A percentile compares a stretch with the other conserved stretches of the same genome.
Evolutionary conservation across 2,113 vertebrate species (phyloP).

Genomic region (Rhinogobius similis): DNA sequence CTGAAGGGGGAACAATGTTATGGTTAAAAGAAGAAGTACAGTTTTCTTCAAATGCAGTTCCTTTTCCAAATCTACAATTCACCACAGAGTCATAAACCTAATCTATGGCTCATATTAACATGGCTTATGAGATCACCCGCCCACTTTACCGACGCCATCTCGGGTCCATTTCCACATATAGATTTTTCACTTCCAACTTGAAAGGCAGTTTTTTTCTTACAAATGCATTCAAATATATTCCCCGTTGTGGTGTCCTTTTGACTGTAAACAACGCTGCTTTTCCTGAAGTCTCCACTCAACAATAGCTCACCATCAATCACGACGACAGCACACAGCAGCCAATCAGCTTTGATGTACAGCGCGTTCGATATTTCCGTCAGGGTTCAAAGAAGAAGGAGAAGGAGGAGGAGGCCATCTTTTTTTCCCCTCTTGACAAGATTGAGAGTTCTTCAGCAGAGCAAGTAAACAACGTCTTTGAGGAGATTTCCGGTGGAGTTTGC

Average conservation of each 20-base stretch:
- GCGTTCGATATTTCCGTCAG: conserved; percentile 26
- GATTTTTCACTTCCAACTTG: background rate
- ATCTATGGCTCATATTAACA: no score
- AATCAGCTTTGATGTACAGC: conserved; percentile 52
- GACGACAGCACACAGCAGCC: conserved; percentile 10
- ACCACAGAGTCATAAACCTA: no score
- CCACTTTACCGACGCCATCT: no score
- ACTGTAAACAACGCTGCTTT: conserved; percentile 32
- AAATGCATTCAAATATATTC: conserved; percentile 66
- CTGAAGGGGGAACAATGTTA: no score
- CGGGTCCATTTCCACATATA: background rate
- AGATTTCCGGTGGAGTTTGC: conserved; percentile 16
- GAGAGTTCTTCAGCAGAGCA: background rate
- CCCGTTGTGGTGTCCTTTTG: conserved; percentile 15
- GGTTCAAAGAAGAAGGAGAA: conserved; percentile 39
- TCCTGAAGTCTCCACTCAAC: conserved; percentile 43
- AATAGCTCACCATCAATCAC: conserved; percentile 45
- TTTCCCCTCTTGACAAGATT: background rate
- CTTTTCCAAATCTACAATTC: no score
- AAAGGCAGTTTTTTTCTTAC: conserved; percentile 24
- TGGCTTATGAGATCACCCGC: no score
- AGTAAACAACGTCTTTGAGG: conserved; percentile 46
- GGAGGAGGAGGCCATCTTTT: conserved; percentile 19
- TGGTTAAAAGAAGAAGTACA: no score
- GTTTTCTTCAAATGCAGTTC: no score